Evolutionary conservation across 2,888 invertebrate genomes (phyloP).

Genomic region (Rapana venosa): DNA sequence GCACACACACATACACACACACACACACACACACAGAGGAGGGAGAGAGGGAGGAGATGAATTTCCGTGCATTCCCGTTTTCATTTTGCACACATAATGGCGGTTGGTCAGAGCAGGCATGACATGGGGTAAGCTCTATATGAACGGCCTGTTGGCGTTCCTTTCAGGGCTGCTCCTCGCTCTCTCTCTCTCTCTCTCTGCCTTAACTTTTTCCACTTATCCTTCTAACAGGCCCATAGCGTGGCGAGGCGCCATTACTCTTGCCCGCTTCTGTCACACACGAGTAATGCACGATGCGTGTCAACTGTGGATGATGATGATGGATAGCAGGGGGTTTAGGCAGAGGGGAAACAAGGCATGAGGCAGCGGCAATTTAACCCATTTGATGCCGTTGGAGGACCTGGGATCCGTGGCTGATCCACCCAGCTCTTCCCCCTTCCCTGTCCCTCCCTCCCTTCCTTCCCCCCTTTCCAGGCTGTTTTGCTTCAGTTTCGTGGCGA

Average conservation of each 20-base stretch:
- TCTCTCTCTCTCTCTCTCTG: no score
- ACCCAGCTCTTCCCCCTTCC: neutral
- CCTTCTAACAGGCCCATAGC: conserved; percentile 1
- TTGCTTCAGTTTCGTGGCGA: neutral
- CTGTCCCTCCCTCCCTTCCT: neutral
- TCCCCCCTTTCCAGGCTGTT: neutral
- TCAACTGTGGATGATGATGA: neutral
- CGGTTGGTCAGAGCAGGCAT: neutral
- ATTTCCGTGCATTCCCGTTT: neutral
- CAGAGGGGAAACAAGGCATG: neutral
- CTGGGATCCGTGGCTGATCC: no score
- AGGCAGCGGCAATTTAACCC: neutral
- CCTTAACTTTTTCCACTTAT: neutral
- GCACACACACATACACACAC: neutral
- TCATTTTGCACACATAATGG: neutral
- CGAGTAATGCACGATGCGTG: neutral
- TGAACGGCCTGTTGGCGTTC: neutral
- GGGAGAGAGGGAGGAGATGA: neutral
- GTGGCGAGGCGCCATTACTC: neutral
- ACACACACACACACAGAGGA: neutral
- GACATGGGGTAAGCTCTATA: neutral
- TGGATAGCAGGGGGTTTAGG: conserved; percentile 11
- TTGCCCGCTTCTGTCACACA: neutral
- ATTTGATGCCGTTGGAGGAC: neutral
- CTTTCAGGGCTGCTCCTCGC: no score